A percentile compares a stretch with the other conserved stretches of the same genome.
Evolutionary conservation across 2,113 vertebrate species (phyloP).

Genomic region (Neoarius graeffei): DNA sequence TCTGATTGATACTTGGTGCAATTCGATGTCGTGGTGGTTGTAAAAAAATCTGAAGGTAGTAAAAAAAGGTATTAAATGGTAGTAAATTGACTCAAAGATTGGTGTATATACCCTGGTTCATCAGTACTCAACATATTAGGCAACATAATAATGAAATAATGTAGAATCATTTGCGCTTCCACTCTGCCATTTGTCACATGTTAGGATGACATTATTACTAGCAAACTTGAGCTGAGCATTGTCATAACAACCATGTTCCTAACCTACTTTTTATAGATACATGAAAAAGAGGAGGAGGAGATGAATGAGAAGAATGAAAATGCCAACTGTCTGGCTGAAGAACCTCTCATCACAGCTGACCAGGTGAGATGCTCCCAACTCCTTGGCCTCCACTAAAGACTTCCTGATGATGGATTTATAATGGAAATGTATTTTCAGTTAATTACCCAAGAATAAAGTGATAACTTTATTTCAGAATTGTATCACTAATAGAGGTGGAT

Average conservation of each 20-base stretch:
- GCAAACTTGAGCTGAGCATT: conserved; percentile 4
- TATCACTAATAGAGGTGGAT: not conserved
- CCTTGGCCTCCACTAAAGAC: not conserved
- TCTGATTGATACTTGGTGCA: no score
- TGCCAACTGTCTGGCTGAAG: conserved; percentile 83
- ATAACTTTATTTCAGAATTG: not conserved
- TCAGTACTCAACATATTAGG: not conserved
- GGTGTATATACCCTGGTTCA: no score
- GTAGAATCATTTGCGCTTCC: conserved; percentile 28
- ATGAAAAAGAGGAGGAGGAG: conserved; percentile 89
- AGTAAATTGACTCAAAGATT: no score
- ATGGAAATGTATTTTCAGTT: not conserved
- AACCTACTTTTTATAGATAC: conserved; percentile 72
- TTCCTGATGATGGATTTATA: not conserved
- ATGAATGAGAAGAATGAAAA: conserved; percentile 91
- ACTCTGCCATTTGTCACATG: not conserved
- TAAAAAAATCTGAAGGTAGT: no score
- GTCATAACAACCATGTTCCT: conserved; percentile 33
- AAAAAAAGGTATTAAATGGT: no score
- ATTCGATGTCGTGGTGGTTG: no score
- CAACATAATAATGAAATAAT: not conserved
- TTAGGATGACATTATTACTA: conserved; percentile 21
- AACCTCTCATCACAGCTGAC: conserved; percentile 87
- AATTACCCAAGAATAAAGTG: not conserved
- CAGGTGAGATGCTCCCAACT: conserved; percentile 71